Conservation (phyloP, 2,888 invertebrate genomes). For the Sphaerophoria rueppellii region DNA sequence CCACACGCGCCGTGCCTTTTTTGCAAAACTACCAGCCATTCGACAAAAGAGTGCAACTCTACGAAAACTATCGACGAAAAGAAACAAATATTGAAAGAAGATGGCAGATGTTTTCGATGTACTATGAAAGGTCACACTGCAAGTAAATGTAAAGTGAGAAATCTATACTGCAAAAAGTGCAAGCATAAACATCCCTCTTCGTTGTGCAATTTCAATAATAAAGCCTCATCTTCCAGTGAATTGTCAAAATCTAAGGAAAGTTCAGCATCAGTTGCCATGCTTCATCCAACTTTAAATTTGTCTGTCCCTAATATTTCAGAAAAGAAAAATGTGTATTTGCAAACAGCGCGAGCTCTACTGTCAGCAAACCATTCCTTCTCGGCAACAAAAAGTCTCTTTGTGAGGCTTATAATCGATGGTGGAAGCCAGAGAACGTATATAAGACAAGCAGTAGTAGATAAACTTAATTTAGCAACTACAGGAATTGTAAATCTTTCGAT, state of each 20-base stretch:
- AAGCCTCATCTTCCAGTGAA: constrained; percentile 3
- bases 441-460: not conserved
- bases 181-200: not conserved
- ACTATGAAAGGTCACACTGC: constrained; percentile 1
- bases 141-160: not conserved
- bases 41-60: constrained; percentile 11
- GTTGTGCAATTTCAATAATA: constrained; percentile 4
- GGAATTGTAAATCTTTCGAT: not conserved
- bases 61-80: not conserved
- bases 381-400: not conserved
- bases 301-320: not conserved
- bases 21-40: not conserved
- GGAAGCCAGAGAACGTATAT: not conserved
- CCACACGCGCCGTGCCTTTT: not conserved
- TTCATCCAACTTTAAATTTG: not conserved
- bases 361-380: not conserved
- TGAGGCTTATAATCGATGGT: not conserved
- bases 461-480: not conserved
- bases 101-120: constrained; percentile 22
- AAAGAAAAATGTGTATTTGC: not conserved
- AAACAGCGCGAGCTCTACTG: not conserved
- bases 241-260: not conserved
- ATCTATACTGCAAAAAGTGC: constrained; percentile 10
- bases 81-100: not conserved
- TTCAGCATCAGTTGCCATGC: not conserved